Base-by-base conservation (phyloP, 2,888 invertebrate genomes). In the Ryuthela nishihirai region DNA sequence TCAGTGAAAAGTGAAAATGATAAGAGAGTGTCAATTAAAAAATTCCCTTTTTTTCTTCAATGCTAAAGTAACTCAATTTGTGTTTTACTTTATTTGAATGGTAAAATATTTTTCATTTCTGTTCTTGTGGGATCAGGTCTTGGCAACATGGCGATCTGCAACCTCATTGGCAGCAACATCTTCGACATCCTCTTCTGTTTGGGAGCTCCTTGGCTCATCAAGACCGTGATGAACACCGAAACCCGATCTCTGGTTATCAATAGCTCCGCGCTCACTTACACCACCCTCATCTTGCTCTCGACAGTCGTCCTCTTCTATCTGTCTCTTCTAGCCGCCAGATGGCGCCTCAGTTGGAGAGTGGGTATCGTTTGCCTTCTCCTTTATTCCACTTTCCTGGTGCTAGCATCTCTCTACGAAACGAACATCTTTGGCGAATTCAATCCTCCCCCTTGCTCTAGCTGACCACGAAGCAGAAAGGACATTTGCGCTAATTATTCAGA, bases 371-470 rank as follows among this genome's bases (percentile, higher is more conserved):
- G 89, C 17, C 70, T 85, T 1, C 32, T 77, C 0, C 77, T 87
- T 7, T 93, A 93, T 70, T 65, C 77, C 0, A 70, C 83, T 4
- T 88, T 88, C 68, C 83, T 91, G 4, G 79, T 83, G 0, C 78
- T 89, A 47, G 87, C 91, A 4, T 83, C 89, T 60, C 75, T 89
- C 21, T 82, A 87, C 47, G 92, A 92, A 74, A 79, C 85, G 72
- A 85, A 87, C 74, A 81, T 95, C 47, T 95, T 97, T 76, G 94
- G 94, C 15, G 77, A 85, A 68, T 83, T 87, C 79, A 93, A 94
- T 76, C 88, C 88, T 62, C 84, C 84, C 20, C 85, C 83, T 69
- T 88, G 88, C 70, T 0, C 72, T 82, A 60, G 60, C 49, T 60
- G 60, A 60, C 59, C n/a, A n/a, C n/a, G n/a, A n/a, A n/a, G n/a